phyloP scores from a whole-genome alignment of 2,888 invertebrate species.

The Hirtodrosophila histrioides region DNA sequence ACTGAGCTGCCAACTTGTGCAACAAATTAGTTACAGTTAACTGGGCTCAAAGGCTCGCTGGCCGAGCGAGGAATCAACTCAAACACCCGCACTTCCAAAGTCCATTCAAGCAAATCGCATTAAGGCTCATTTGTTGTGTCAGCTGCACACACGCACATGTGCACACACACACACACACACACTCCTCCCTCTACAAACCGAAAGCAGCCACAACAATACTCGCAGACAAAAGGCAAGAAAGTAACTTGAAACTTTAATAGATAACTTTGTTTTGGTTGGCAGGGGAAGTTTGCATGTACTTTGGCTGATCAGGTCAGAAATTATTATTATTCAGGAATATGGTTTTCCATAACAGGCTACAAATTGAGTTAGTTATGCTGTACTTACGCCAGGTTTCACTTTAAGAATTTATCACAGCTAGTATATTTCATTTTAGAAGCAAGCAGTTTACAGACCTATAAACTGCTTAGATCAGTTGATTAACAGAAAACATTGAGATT shows the following conservation, averaged over 20 bases:
- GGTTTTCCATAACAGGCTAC: too few relatives aligned
- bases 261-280: not conserved
- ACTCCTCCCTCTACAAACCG: not conserved
- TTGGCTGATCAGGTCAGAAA: too few relatives aligned
- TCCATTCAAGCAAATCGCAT: conserved; percentile 79
- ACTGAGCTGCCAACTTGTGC: conserved; percentile 40
- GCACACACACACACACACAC: conserved; percentile 12
- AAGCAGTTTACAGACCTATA: too few relatives aligned
- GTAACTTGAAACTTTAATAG: conserved; percentile 31
- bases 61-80: conserved; percentile 43
- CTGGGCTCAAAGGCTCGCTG: conserved; percentile 52
- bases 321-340: too few relatives aligned
- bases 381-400: too few relatives aligned
- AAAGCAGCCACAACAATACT: conserved; percentile 19
- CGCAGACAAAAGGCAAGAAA: conserved; percentile 28
- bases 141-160: conserved; percentile 64
- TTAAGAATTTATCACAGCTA: too few relatives aligned
- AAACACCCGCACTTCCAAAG: conserved; percentile 57
- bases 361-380: too few relatives aligned
- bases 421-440: too few relatives aligned
- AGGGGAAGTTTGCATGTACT: too few relatives aligned
- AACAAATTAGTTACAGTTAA: conserved; percentile 75
- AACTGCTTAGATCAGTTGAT: too few relatives aligned
- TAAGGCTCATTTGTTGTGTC: conserved; percentile 83
- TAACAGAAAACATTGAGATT: too few relatives aligned